These are phyloP conservation scores for Luehdorfia chinensis DNA, from an alignment of 1,140 invertebrate species.

Conservation along the genomic window DNA sequence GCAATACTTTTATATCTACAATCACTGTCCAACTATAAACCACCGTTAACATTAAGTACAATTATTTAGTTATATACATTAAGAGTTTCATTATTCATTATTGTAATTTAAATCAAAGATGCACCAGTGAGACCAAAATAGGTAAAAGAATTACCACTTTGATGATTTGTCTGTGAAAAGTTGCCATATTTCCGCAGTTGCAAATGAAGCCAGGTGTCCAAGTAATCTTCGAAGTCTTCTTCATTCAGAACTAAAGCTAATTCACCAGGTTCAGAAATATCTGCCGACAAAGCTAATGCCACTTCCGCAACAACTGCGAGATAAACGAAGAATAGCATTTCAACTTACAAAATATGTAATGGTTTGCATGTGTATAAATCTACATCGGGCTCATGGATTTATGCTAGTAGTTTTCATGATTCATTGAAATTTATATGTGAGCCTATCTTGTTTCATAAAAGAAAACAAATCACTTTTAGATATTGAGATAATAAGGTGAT, in stretches of 20 bases:
- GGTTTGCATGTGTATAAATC: too few species aligned
- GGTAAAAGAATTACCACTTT: conserved; percentile 35
- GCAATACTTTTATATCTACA: neutral
- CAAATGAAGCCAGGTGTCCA: conserved; percentile 56
- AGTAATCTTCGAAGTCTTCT: conserved; percentile 62
- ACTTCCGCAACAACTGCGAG: neutral
- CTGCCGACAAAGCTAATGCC: conserved; percentile 19
- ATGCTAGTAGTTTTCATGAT: too few species aligned
- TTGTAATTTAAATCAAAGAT: too few species aligned
- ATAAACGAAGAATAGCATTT: too few species aligned
- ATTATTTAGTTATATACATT: neutral
- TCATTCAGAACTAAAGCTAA: conserved; percentile 46
- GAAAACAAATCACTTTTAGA: too few species aligned
- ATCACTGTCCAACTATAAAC: neutral
- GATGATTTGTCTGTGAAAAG: conserved; percentile 17
- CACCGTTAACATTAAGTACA: neutral
- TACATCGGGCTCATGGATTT: too few species aligned
- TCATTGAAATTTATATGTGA: too few species aligned
- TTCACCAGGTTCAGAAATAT: conserved; percentile 33
- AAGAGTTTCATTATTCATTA: neutral
- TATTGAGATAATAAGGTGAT: too few species aligned
- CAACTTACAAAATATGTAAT: too few species aligned
- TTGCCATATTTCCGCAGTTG: conserved; percentile 36
- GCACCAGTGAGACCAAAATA: too few species aligned
- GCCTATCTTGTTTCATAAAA: too few species aligned